Percentiles rank a stretch among this genome's conserved stretches.
phyloP scores from a whole-genome alignment of 53 echinoderm and acorn worm species.

The Henricia sp. region DNA sequence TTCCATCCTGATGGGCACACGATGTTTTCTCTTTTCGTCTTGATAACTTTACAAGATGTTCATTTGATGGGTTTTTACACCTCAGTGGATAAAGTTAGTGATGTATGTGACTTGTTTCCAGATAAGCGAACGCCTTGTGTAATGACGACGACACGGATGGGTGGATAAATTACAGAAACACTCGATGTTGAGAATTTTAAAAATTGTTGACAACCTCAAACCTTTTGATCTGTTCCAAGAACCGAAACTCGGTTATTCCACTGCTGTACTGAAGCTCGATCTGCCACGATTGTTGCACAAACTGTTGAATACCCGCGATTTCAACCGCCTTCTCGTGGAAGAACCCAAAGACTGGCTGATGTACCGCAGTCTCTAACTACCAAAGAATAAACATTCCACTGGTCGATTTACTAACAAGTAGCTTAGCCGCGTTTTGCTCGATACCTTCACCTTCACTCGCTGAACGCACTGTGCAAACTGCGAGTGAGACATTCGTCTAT shows the following conservation, averaged over 20 bases:
- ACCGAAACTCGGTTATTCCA: neutral
- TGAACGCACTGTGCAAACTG: neutral
- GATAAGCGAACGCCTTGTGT: conserved; percentile 7
- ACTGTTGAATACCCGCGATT: conserved; percentile 7
- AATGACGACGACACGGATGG: neutral
- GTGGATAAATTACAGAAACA: neutral
- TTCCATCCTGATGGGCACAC: conserved; percentile 16
- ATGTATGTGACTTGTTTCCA: conserved; percentile 5
- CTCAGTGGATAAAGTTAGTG: conserved; percentile 18
- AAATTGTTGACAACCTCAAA: neutral
- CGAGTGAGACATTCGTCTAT: neutral
- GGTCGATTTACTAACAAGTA: neutral
- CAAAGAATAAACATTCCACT: neutral
- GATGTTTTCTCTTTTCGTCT: neutral
- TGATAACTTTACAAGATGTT: conserved; percentile 40
- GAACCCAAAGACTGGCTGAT: neutral
- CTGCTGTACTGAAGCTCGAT: neutral
- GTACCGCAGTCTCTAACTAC: neutral
- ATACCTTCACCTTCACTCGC: no score
- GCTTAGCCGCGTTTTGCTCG: neutral
- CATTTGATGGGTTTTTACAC: conserved; percentile 9
- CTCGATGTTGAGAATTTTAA: neutral
- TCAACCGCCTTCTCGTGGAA: neutral
- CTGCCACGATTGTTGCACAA: conserved; percentile 7
- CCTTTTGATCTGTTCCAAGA: neutral